Percentiles rank a stretch among this genome's conserved stretches.
phyloP scores from a whole-genome alignment of 2,113 vertebrate genomes.

The Epinephelus cyanopodus region DNA sequence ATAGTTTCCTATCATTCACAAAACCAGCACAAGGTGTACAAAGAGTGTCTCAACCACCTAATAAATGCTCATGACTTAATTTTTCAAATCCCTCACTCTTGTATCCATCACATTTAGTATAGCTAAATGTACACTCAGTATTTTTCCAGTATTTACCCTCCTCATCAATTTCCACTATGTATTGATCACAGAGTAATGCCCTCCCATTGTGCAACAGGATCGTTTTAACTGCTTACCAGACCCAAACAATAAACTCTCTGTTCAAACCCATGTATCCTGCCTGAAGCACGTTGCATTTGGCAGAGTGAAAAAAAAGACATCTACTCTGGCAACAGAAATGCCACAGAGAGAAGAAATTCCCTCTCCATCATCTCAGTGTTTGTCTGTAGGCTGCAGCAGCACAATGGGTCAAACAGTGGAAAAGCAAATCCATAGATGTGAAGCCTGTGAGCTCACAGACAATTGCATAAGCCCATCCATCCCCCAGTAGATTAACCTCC shows the following conservation, averaged over 20 bases:
- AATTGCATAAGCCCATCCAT: constrained; percentile 82
- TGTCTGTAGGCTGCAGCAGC: constrained; percentile 60
- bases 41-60: background rate
- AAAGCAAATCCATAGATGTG: constrained; percentile 78
- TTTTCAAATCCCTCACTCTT: constrained; percentile 8
- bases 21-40: constrained; percentile 10
- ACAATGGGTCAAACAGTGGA: constrained; percentile 69
- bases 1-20: background rate
- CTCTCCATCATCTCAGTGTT: constrained; percentile 43
- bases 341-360: constrained; percentile 54
- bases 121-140: constrained; percentile 15
- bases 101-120: constrained; percentile 23
- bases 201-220: constrained; percentile 30
- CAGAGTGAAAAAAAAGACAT: constrained; percentile 20
- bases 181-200: constrained; percentile 50
- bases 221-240: constrained; percentile 44
- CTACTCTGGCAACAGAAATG: constrained; percentile 29
- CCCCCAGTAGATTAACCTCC: constrained; percentile 81
- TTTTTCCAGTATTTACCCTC: constrained; percentile 19
- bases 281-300: constrained; percentile 34
- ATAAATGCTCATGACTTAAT: constrained; percentile 21
- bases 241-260: constrained; percentile 43
- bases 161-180: constrained; percentile 44
- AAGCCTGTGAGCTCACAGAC: constrained; percentile 75
- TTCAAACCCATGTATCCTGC: constrained; percentile 31